These are phyloP conservation scores for Astyanax mexicanus DNA, from an alignment of 2,797 vertebrate species.

Conservation along the genomic window DNA sequence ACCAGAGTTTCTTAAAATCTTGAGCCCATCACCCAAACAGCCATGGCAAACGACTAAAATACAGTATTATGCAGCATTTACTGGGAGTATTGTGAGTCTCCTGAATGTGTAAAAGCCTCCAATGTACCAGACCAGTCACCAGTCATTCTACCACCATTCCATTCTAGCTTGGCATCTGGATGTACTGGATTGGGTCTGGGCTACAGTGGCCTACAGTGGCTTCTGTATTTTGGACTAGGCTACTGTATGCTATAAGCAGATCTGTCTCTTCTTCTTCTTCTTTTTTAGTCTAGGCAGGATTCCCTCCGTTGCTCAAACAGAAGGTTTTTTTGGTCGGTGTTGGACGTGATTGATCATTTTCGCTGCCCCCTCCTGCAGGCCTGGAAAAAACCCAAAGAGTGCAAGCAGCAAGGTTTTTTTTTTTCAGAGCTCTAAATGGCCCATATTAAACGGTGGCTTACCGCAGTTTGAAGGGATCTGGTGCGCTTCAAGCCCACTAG, in stretches of 20 bases:
- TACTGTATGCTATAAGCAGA: not conserved
- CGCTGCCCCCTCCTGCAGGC: slow-evolving; percentile 28
- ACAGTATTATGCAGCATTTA: slow-evolving; percentile 54
- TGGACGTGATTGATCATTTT: slow-evolving; percentile 18
- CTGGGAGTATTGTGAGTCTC: slow-evolving; percentile 51
- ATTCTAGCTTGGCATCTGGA: not conserved
- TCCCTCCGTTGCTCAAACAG: slow-evolving; percentile 15
- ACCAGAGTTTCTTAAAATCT: slow-evolving; percentile 27
- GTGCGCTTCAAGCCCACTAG: slow-evolving; percentile 29
- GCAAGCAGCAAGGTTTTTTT: slow-evolving; percentile 37
- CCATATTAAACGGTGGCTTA: slow-evolving; percentile 53
- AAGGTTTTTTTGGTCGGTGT: slow-evolving; percentile 4
- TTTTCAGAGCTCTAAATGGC: slow-evolving; percentile 42
- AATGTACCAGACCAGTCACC: slow-evolving; percentile 12
- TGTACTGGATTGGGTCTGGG: not conserved
- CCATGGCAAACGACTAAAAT: slow-evolving; percentile 46
- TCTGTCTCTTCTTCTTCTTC: not conserved
- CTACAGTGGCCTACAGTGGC: not conserved
- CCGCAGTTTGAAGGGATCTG: slow-evolving; percentile 47
- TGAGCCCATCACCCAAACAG: slow-evolving; percentile 35
- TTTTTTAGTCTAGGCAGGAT: not conserved
- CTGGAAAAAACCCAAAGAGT: slow-evolving; percentile 30
- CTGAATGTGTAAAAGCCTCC: slow-evolving; percentile 35
- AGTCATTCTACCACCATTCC: too few species aligned
- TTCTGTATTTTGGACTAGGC: not conserved